Evolutionary conservation across 2,113 vertebrate genomes (phyloP).

Genomic region (Heliornis fulica): DNA sequence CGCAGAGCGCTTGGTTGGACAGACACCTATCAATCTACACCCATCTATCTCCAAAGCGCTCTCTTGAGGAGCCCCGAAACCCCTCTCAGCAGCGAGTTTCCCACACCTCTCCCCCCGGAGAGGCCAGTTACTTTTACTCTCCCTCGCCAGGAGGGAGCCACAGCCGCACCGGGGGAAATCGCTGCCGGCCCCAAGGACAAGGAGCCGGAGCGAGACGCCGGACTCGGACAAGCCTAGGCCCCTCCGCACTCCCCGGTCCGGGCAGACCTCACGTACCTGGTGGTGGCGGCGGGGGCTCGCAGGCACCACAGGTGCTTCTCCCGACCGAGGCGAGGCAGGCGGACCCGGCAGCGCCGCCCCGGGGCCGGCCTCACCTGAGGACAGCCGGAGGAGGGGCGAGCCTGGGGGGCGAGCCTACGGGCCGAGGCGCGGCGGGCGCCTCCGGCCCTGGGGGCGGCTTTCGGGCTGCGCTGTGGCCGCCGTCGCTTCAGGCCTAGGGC

Average conservation of each 20-base stretch:
- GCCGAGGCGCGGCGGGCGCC: too few relatives aligned
- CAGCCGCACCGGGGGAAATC: not conserved
- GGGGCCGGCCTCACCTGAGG: not conserved
- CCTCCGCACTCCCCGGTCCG: too few relatives aligned
- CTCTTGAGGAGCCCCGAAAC: too few relatives aligned
- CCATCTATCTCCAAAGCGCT: rapidly evolving
- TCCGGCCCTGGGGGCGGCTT: too few relatives aligned
- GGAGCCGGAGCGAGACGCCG: not conserved
- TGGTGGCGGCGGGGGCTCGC: not conserved
- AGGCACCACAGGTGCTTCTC: not conserved
- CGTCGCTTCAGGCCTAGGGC: not conserved
- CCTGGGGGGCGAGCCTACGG: too few relatives aligned
- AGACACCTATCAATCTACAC: rapidly evolving
- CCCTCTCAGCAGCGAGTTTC: not conserved
- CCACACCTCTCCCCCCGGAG: not conserved
- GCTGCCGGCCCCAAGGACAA: not conserved
- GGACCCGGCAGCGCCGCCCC: not conserved
- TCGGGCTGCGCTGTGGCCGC: too few relatives aligned
- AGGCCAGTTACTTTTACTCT: not conserved
- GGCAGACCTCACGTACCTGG: not conserved
- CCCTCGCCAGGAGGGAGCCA: not conserved
- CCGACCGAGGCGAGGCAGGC: not conserved
- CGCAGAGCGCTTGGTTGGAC: rapidly evolving
- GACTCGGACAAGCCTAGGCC: not conserved
- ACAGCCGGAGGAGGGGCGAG: not conserved